Evolutionary conservation across 1,140 invertebrate genomes (phyloP).

Genomic region (Cyclargus thomasi): DNA sequence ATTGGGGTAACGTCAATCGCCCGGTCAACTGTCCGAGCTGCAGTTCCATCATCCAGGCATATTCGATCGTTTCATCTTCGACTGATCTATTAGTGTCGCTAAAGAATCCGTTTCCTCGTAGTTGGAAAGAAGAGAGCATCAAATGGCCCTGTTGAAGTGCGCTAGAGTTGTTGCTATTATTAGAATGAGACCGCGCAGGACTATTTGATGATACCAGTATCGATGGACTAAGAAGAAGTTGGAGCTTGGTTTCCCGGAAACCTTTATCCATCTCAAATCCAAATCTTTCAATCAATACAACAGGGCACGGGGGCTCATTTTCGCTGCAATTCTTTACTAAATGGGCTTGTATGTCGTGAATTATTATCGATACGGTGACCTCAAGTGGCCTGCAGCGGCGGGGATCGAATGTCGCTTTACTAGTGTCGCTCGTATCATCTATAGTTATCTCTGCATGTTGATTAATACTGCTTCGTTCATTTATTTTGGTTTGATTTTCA

Average conservation of each 20-base stretch:
- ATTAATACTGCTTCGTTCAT: constrained; percentile 71
- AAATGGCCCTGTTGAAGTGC: constrained; percentile 89
- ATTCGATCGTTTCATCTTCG: constrained; percentile 96
- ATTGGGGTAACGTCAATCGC: constrained; percentile 85
- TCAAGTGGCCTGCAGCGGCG: constrained; percentile 91
- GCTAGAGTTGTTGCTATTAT: constrained; percentile 72
- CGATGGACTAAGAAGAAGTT: constrained; percentile 92
- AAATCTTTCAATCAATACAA: constrained; percentile 91
- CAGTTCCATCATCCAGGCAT: constrained; percentile 94
- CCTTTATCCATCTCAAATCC: constrained; percentile 98
- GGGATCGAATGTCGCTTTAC: constrained; percentile 85
- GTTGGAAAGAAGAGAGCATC: constrained; percentile 91
- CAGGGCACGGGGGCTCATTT: constrained; percentile 91
- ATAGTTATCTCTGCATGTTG: constrained; percentile 76
- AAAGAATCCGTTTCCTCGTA: constrained; percentile 97
- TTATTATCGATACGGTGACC: constrained; percentile 93
- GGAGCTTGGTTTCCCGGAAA: constrained; percentile 92
- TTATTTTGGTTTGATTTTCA: constrained; percentile 67
- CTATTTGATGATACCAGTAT: constrained; percentile 87
- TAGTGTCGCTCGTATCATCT: constrained; percentile 72
- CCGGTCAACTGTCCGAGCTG: constrained; percentile 89
- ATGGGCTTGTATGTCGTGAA: constrained; percentile 97
- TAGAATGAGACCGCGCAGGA: constrained; percentile 76
- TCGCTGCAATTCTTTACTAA: constrained; percentile 91
- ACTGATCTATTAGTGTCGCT: constrained; percentile 91